Conservation (phyloP, 1,140 invertebrate genomes). For the Cotesia chilonis region DNA sequence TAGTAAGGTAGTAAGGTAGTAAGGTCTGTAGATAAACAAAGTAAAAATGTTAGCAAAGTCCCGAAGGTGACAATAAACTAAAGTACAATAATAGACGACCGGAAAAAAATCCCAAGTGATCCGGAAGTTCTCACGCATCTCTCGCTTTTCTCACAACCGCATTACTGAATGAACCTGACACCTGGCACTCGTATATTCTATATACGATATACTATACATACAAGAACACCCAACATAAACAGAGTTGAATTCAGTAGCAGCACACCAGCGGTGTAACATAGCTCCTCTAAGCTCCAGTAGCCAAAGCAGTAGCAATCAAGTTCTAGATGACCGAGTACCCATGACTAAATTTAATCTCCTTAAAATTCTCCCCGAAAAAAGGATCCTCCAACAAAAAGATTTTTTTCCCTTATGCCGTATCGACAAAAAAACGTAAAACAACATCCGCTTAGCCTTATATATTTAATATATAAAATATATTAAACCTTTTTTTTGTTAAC, state of each 20-base stretch:
- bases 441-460: no score
- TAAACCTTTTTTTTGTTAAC: not conserved
- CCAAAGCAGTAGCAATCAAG: slow-evolving; percentile 8
- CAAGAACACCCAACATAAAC: slow-evolving; percentile 17
- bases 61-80: slow-evolving; percentile 59
- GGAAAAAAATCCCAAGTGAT: slow-evolving; percentile 61
- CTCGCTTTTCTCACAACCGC: slow-evolving; percentile 64
- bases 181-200: slow-evolving; percentile 57
- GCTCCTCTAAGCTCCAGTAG: not conserved
- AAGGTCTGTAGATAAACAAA: not conserved
- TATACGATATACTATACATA: slow-evolving; percentile 9
- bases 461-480: no score
- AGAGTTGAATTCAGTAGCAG: slow-evolving; percentile 34
- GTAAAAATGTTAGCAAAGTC: slow-evolving; percentile 42
- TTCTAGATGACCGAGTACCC: slow-evolving; percentile 43
- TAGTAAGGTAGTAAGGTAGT: not conserved
- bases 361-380: not conserved
- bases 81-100: slow-evolving; percentile 65
- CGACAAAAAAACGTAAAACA: no score
- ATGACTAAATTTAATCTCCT: not conserved
- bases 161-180: slow-evolving; percentile 64
- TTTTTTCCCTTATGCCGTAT: no score
- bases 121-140: slow-evolving; percentile 68
- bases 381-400: no score
- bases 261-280: slow-evolving; percentile 18